Conservation (phyloP, 2,113 vertebrate species). For the Platichthys flesus region DNA sequence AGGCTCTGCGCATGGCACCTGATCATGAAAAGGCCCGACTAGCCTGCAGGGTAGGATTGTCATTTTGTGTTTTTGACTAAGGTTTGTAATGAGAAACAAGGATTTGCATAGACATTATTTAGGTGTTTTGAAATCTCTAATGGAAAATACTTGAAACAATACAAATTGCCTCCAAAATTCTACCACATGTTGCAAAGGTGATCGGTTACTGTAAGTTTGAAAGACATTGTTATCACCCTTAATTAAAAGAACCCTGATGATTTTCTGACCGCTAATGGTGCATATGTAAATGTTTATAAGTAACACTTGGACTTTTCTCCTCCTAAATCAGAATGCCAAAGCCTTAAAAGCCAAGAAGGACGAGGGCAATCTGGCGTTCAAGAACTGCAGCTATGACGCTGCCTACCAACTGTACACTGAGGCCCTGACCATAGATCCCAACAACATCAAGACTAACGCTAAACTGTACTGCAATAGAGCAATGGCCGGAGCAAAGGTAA, state of each 20-base stretch:
- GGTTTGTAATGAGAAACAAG: neutral
- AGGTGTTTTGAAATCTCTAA: neutral
- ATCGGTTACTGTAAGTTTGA: neutral
- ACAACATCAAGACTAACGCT: conserved; percentile 98
- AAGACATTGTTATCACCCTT: too few species aligned
- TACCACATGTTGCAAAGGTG: neutral
- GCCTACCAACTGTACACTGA: conserved; percentile 94
- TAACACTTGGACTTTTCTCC: neutral
- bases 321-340: conserved; percentile 90
- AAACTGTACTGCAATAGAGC: conserved; percentile 98
- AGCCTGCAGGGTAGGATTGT: conserved; percentile 89
- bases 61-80: neutral
- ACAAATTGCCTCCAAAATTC: neutral
- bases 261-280: too few species aligned
- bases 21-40: conserved; percentile 94
- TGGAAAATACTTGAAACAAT: neutral
- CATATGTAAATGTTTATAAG: neutral
- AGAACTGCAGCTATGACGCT: conserved; percentile 89
- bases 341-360: conserved; percentile 97
- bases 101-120: neutral
- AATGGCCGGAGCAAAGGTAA: conserved; percentile 94
- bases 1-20: conserved; percentile 95
- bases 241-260: too few species aligned
- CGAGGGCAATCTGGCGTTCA: conserved; percentile 94
- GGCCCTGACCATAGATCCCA: conserved; percentile 94